phyloP scores from a whole-genome alignment of 2,113 vertebrate genomes.

The Aptenodytes forsteri region DNA sequence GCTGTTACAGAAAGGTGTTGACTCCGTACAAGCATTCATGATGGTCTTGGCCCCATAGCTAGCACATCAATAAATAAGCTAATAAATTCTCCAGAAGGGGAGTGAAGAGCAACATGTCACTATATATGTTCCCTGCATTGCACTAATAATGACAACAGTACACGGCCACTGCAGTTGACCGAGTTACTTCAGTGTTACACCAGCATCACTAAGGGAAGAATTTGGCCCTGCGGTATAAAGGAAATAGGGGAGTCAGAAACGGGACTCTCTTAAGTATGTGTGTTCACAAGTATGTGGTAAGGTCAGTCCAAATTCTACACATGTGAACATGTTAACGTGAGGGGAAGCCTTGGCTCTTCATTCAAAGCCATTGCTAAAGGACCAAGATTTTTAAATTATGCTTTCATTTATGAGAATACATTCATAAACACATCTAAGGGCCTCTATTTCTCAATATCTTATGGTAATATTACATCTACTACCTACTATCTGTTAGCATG shows the following conservation, averaged over 20 bases:
- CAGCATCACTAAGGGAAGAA: not conserved
- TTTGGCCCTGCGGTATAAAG: not conserved
- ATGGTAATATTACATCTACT: not conserved
- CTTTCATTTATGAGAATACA: not conserved
- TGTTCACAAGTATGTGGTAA: not conserved
- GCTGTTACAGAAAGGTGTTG: not conserved
- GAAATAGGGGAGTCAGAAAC: not conserved
- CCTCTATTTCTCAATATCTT: not conserved
- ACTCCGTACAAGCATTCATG: not conserved
- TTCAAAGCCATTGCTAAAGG: not conserved
- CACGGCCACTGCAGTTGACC: accelerated
- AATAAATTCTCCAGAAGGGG: slow-evolving; percentile 5
- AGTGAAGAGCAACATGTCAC: not conserved
- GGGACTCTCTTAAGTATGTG: not conserved
- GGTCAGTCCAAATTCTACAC: not conserved
- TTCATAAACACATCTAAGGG: not conserved
- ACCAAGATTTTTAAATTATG: not conserved
- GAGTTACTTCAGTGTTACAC: not conserved
- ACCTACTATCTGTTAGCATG: not conserved
- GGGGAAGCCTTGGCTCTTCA: not conserved
- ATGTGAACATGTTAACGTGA: accelerated
- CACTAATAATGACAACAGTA: not conserved
- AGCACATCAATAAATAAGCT: not conserved
- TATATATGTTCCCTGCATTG: not conserved
- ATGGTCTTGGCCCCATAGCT: not conserved